Conservation (phyloP, 2,888 invertebrate genomes). For the Hyposoter dolosus region DNA sequence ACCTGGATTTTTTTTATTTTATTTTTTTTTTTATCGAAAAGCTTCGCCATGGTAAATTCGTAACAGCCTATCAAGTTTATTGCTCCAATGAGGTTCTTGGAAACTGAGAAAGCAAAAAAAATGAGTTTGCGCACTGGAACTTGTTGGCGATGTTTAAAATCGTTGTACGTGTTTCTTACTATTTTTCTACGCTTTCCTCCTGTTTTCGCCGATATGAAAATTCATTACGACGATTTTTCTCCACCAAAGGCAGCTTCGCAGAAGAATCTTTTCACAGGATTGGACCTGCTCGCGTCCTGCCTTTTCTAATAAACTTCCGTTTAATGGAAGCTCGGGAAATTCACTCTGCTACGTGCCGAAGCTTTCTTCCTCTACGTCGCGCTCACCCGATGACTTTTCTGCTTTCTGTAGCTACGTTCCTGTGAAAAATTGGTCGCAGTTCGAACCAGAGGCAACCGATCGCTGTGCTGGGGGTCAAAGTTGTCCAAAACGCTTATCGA, state of each 20-base stretch:
- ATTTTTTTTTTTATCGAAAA: not conserved
- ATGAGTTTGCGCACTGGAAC: not conserved
- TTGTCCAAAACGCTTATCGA: not conserved
- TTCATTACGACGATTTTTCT: not conserved
- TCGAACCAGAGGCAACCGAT: not conserved
- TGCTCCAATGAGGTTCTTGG: not conserved
- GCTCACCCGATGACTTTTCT: not conserved
- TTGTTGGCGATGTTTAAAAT: not conserved
- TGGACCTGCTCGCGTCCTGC: not conserved
- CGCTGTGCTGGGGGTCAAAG: not conserved
- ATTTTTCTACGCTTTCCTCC: not conserved
- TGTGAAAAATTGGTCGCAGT: constrained; percentile 8
- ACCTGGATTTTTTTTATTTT: constrained; percentile 24
- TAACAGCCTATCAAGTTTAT: constrained; percentile 15
- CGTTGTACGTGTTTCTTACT: not conserved
- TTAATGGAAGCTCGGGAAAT: constrained; percentile 19
- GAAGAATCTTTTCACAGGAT: not conserved
- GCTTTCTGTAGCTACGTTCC: not conserved
- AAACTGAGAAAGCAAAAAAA: not conserved
- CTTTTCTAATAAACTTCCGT: constrained; percentile 25
- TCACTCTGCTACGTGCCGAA: constrained; percentile 46
- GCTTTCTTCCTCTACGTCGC: not conserved
- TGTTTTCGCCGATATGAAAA: not conserved
- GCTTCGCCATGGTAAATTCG: constrained; percentile 24
- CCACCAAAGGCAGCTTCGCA: not conserved